Percentiles rank a stretch among this genome's conserved stretches.
phyloP scores from a whole-genome alignment of 2,888 invertebrate species.

The Augochlorella aurata region DNA sequence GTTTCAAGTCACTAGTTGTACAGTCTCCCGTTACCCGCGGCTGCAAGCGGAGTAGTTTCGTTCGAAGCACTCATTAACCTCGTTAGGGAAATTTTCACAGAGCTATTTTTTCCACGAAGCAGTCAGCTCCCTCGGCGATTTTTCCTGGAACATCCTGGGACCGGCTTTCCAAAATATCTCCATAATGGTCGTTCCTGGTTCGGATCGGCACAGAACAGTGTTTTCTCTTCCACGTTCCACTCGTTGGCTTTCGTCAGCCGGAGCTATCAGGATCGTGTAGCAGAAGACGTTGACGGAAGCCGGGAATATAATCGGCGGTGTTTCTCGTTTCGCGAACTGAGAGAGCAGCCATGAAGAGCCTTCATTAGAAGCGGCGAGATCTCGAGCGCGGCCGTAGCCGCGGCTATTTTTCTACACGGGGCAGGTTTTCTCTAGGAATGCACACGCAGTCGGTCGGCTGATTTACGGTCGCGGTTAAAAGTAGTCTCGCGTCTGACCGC shows the following conservation, averaged over 20 bases:
- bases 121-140: not conserved
- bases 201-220: not conserved
- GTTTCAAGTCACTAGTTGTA: no score
- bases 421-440: slow-evolving; percentile 77
- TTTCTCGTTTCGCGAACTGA: slow-evolving; percentile 33
- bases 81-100: not conserved
- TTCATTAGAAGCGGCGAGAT: slow-evolving; percentile 60
- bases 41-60: not conserved
- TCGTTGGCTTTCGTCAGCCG: not conserved
- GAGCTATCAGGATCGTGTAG: not conserved
- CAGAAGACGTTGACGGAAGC: slow-evolving; percentile 14
- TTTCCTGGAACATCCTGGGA: not conserved
- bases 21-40: not conserved
- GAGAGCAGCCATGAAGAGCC: slow-evolving; percentile 12
- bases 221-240: slow-evolving; percentile 23
- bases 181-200: not conserved
- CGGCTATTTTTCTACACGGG: slow-evolving; percentile 60
- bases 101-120: not conserved
- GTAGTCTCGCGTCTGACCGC: slow-evolving; percentile 70
- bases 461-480: slow-evolving; percentile 73
- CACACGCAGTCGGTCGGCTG: slow-evolving; percentile 71
- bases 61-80: not conserved
- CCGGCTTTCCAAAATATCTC: not conserved
- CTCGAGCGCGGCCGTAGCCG: slow-evolving; percentile 34
- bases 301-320: slow-evolving; percentile 22